Base-by-base conservation (phyloP, 2,113 vertebrate species). In the Colistium nudipinnis region DNA sequence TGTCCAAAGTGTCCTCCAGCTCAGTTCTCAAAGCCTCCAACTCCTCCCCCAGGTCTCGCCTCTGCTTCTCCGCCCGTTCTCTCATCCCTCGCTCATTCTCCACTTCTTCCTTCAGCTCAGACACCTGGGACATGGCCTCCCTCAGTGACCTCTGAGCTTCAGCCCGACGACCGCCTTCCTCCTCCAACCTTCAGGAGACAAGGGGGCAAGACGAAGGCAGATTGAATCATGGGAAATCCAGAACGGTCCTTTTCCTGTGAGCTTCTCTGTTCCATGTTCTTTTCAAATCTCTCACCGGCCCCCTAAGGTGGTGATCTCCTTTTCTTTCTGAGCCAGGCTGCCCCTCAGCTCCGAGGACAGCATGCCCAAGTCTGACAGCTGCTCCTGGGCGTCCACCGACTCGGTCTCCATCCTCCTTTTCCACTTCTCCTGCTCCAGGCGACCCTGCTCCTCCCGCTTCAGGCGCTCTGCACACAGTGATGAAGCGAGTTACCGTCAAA, bases 1-100 rank as follows among this genome's bases (percentile, higher is more conserved):
- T 96, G 80, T 96, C 96, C 69, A 97, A 81, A 0, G 96, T 97
- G 82, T 97, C 96, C 77, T 97, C 95, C 10, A 97, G 91, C 75
- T 97, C 96, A 0, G 95, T 94, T 57, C 94, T 93, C 49, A 97
- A 89, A 0, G 96, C 95, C 82, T 97, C 96, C 80, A 97, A 86
- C 84, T 97, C 96, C 86, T 97, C 96, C 0, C 94, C 89, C 31
- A 97, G 90, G 87, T 97, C 96, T 2, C 95, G 76, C 35, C 94
- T 93, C 87, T 96, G 96, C 81, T 96, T 96, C 89, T 97, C 96
- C 0, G 95, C 95, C 83, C 96, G 92, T 80, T 95, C 91, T 38
- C 95, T 91, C 88, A 95, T 93, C 0, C 63, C 87, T 10, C 94
- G 92, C 86, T 97, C 96, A 0, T 94, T 89, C 51, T 97, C 96